Percentiles rank a stretch among this genome's conserved stretches.
Evolutionary conservation across 2,797 vertebrate species (phyloP).

Genomic region (Characodon lateralis): DNA sequence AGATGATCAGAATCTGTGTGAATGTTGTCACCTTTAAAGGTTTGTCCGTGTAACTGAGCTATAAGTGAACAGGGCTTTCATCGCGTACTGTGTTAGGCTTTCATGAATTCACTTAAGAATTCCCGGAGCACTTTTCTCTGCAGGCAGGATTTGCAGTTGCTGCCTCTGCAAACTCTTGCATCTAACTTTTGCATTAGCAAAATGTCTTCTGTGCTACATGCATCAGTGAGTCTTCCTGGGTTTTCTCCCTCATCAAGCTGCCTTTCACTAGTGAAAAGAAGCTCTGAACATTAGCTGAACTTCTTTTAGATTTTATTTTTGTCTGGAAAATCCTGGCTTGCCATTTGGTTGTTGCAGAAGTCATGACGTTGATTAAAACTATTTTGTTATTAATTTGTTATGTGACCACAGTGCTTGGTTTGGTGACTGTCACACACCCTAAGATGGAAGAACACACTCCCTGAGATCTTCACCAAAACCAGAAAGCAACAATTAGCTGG

Average conservation of each 20-base stretch:
- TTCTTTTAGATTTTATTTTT: conserved; percentile 1
- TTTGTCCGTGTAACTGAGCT: conserved; percentile 17
- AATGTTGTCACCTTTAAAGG: conserved; percentile 1
- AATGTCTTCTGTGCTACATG: conserved; percentile 34
- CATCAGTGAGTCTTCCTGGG: conserved; percentile 17
- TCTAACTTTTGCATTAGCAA: conserved; percentile 33
- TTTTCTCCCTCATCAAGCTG: conserved; percentile 12
- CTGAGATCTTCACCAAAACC: neutral
- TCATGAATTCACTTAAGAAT: conserved; percentile 52
- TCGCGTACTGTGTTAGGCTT: conserved; percentile 30
- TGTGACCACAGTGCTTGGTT: neutral
- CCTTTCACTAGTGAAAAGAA: conserved; percentile 17
- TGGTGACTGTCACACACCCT: conserved; percentile 4
- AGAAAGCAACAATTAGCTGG: neutral
- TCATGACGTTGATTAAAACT: conserved; percentile 16
- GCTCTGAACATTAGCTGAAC: neutral
- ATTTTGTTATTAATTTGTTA: neutral
- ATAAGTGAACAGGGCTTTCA: conserved; percentile 36
- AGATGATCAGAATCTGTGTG: neutral
- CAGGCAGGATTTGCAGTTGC: conserved; percentile 46
- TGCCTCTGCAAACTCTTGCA: conserved; percentile 56
- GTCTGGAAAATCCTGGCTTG: conserved; percentile 10
- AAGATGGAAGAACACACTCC: neutral
- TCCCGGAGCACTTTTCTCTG: conserved; percentile 35
- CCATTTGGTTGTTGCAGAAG: conserved; percentile 14